Percentiles rank a stretch among this genome's conserved stretches.
phyloP scores from a whole-genome alignment of 2,888 invertebrate genomes.

The Tuta absoluta region DNA sequence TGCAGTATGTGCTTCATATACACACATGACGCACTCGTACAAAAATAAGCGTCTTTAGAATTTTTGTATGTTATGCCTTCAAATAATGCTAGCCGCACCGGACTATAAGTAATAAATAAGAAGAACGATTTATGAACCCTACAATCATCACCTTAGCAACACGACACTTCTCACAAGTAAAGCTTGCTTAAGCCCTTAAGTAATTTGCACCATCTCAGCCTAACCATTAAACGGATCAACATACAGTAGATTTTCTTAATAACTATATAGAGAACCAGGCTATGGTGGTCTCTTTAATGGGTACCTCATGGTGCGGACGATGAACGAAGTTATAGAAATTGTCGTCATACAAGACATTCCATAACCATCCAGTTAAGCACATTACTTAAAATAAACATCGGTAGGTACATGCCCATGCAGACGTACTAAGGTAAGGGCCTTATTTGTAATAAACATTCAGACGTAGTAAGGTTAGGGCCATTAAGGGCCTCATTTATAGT shows the following conservation, averaged over 20 bases:
- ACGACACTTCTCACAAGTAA: background rate
- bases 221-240: too few species aligned
- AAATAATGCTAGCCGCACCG: too few species aligned
- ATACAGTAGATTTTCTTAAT: too few species aligned
- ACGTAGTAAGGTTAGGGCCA: too few species aligned
- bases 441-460: too few species aligned
- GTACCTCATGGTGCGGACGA: too few species aligned
- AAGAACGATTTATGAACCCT: background rate
- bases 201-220: background rate
- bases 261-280: background rate
- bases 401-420: background rate
- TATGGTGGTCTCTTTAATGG: too few species aligned
- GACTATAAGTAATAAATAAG: background rate
- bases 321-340: background rate
- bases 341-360: slow-evolving; percentile 10
- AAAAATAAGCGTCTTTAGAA: too few species aligned
- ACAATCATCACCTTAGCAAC: slow-evolving; percentile 5
- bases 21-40: too few species aligned
- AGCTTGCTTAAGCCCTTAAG: slow-evolving; percentile 3
- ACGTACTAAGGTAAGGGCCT: background rate
- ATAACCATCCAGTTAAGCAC: slow-evolving; percentile 16
- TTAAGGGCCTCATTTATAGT: too few species aligned
- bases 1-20: too few species aligned
- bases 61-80: too few species aligned
- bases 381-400: slow-evolving; percentile 18